A percentile compares a stretch with the other conserved stretches of the same genome.
Evolutionary conservation across 2,797 vertebrate genomes (phyloP).

Genomic region (Pantherophis alleghaniensis): DNA sequence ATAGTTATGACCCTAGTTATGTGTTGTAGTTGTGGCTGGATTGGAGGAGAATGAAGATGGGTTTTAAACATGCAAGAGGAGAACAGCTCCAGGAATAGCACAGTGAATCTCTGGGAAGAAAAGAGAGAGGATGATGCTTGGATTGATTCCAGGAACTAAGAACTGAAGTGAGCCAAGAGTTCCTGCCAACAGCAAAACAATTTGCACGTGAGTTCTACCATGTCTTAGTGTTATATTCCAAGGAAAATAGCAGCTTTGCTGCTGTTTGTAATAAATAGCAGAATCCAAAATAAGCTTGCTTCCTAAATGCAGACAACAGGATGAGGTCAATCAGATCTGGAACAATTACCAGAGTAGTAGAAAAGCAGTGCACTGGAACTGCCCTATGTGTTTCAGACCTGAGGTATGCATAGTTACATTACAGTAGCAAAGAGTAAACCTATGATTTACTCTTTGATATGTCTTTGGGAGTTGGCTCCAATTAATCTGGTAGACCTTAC

Average conservation of each 20-base stretch:
- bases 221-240: not conserved
- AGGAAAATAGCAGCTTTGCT: not conserved
- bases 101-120: not conserved
- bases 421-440: not conserved
- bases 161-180: not conserved
- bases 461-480: not conserved
- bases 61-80: not conserved
- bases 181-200: not conserved
- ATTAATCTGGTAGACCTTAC: not conserved
- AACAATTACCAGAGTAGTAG: not conserved
- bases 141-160: not conserved
- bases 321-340: not conserved
- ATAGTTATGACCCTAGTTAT: not conserved
- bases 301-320: not conserved
- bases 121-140: not conserved
- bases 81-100: not conserved
- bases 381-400: not conserved
- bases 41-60: not conserved
- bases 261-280: not conserved
- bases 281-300: not conserved
- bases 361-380: not conserved
- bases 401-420: not conserved
- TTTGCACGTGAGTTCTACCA: not conserved
- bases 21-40: not conserved
- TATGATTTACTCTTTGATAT: not conserved